Evolutionary conservation across 2,113 vertebrate genomes (phyloP).

Genomic region (Leucoraja erinaceus): DNA sequence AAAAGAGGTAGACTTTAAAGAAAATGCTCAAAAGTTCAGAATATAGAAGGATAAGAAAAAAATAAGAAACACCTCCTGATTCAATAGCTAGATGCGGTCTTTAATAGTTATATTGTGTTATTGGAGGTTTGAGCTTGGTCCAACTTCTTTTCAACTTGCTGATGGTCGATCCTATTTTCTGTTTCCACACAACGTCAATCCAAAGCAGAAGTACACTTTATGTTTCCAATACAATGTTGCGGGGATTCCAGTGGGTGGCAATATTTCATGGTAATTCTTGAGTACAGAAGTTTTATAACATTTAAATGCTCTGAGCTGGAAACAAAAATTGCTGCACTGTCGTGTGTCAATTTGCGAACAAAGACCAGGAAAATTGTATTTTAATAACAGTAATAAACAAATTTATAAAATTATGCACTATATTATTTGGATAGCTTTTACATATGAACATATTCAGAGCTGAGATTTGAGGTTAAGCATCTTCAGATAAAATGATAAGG

Average conservation of each 20-base stretch:
- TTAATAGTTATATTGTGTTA: background rate
- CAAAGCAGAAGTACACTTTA: background rate
- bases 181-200: background rate
- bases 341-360: background rate
- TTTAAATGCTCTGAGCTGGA: background rate
- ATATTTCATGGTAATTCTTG: background rate
- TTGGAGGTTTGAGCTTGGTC: background rate
- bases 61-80: background rate
- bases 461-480: background rate
- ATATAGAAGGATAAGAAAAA: background rate
- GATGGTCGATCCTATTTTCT: background rate
- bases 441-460: background rate
- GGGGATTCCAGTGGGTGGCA: slow-evolving; percentile 11
- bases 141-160: background rate
- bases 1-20: background rate
- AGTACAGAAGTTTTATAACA: background rate
- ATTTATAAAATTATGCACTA: background rate
- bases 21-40: background rate
- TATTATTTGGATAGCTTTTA: background rate
- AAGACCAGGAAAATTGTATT: background rate
- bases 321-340: background rate
- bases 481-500: background rate
- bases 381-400: background rate
- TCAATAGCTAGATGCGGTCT: background rate
- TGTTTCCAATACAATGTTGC: slow-evolving; percentile 6